A percentile compares a stretch with the other conserved stretches of the same genome.
These are phyloP conservation scores for Urocitellus parryii DNA, from an alignment of 2,113 vertebrate species.

Conservation along the genomic window DNA sequence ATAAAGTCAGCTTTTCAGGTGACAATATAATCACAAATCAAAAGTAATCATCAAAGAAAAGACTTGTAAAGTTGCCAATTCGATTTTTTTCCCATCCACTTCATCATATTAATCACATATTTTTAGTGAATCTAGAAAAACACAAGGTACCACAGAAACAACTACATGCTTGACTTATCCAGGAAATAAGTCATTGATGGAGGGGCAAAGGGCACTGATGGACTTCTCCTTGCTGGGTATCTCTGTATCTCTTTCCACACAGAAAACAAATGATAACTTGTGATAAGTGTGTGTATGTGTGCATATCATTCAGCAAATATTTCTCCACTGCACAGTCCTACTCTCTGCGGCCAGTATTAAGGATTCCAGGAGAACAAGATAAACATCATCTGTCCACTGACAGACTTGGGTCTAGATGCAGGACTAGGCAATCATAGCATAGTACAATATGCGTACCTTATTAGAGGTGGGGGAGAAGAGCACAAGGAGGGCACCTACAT, in stretches of 20 bases:
- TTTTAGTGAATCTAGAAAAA: constrained; percentile 81
- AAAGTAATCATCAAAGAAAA: constrained; percentile 60
- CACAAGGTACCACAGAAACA: constrained; percentile 67
- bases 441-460: not conserved
- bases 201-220: constrained; percentile 77
- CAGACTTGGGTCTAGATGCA: not conserved
- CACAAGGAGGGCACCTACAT: fast-evolving
- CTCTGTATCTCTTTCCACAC: not conserved
- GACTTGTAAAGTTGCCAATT: constrained; percentile 74
- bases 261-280: not conserved
- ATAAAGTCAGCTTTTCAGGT: constrained; percentile 57
- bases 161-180: constrained; percentile 80
- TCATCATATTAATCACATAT: constrained; percentile 66
- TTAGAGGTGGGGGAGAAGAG: not conserved
- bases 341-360: not conserved
- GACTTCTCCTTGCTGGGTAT: not conserved
- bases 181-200: constrained; percentile 77
- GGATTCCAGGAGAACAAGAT: not conserved
- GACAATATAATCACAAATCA: constrained; percentile 73
- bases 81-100: constrained; percentile 52
- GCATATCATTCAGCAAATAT: not conserved
- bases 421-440: not conserved
- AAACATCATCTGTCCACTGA: not conserved
- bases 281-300: not conserved
- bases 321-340: not conserved